Conservation (phyloP, 2,888 invertebrate species). For the Eubasilissa splendida region DNA sequence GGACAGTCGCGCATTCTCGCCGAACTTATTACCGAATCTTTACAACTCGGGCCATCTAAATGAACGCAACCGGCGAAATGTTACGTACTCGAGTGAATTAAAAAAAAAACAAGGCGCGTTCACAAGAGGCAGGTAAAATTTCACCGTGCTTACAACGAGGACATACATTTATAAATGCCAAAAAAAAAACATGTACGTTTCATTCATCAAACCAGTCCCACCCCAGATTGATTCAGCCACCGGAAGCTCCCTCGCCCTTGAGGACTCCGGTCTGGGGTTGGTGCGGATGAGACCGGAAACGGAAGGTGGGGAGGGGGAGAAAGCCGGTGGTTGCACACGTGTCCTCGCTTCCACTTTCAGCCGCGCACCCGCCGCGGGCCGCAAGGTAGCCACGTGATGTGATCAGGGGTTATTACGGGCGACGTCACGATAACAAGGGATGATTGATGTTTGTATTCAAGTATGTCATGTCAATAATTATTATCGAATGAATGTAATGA, state of each 20-base stretch:
- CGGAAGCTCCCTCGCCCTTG: conserved; percentile 33
- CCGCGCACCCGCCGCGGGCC: neutral
- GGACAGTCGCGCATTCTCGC: no score
- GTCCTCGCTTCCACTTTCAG: conserved; percentile 52
- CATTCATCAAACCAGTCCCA: conserved; percentile 1
- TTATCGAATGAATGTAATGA: no score
- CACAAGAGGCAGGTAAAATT: neutral
- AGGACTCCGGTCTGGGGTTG: conserved; percentile 8
- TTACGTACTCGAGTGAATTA: no score
- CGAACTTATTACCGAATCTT: no score
- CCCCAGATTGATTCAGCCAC: conserved; percentile 4
- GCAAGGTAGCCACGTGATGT: conserved; percentile 23
- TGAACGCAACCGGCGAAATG: no score
- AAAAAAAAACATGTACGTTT: neutral
- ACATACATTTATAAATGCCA: neutral
- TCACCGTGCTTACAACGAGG: neutral
- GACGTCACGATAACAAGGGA: no score
- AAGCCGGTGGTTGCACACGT: conserved; percentile 53
- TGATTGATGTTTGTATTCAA: no score
- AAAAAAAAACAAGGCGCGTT: no score
- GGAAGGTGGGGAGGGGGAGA: conserved; percentile 22
- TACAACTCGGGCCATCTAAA: no score
- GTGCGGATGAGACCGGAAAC: conserved; percentile 41
- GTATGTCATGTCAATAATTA: no score
- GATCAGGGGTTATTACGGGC: neutral